Base-by-base conservation (phyloP, 1,140 invertebrate genomes). In the Zaprionus ghesquierei region DNA sequence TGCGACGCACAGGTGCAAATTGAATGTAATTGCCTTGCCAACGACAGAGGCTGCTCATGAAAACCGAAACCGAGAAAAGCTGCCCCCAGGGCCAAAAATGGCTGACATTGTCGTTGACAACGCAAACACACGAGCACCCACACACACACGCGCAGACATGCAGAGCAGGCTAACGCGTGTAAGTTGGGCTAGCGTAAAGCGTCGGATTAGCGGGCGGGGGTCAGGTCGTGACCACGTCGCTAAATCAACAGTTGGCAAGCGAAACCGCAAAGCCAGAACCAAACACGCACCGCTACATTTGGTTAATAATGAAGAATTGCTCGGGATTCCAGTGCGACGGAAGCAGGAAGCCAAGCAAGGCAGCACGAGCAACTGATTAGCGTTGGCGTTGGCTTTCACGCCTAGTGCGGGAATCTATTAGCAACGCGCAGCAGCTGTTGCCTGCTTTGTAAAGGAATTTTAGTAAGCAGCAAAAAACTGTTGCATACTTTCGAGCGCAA, bases 181-280 rank as follows among this genome's bases (percentile, higher is more conserved):
- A 23, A 23, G 25, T 5, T 44, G 25, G 18, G 41, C 41, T 22
- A 46, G 41, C 41, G 8, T 22, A 22, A 5, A 8, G 13, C 54
- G 78, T 64, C 22, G 49, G 35, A 61, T 61, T 62, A 70, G 12
- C 29, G 61, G 46, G 49, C 6, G 9, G 10, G 33, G 22, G 51
- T n/a, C 12, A 9, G 54, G 6, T 64, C 22, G 38, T 58, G 69
- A 59, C 69, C 69, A 72, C 49, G 69, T 69, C 73, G 66, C 79
- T 89, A 87, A 87, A 87, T 87, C 79, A 87, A 87, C 84, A 87
- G 84, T 87, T 87, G 84, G 86, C 79, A 70, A 64, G 75, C 63
- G 54, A 77, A 41, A 77, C 69, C 79, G 44, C 84, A 73, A 76
- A 65, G 68, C 71, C 65, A 63, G 41, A 63, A 12, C 3, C 35